phyloP scores from a whole-genome alignment of 2,888 invertebrate species.

The Pristionchus arcanus region DNA sequence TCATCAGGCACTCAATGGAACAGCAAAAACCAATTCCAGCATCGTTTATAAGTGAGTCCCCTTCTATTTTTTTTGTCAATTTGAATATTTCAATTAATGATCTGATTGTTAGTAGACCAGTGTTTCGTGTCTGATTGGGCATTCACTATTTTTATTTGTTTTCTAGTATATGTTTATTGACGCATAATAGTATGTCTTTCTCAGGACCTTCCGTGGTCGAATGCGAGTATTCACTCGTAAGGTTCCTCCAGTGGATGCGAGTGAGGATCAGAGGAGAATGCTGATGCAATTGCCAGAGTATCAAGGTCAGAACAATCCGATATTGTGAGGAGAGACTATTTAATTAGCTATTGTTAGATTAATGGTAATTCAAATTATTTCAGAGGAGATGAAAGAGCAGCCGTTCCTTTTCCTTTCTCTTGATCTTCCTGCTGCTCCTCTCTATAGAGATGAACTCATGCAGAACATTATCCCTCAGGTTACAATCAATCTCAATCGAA shows the following conservation, averaged over 20 bases:
- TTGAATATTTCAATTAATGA: too few relatives aligned
- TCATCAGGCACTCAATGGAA: slow-evolving; percentile 94
- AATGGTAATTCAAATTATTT: slow-evolving; percentile 53
- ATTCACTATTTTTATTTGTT: too few relatives aligned
- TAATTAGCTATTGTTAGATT: neutral
- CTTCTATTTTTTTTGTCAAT: neutral
- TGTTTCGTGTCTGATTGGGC: too few relatives aligned
- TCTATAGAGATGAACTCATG: slow-evolving; percentile 96
- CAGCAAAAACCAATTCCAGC: slow-evolving; percentile 83
- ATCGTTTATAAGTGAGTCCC: slow-evolving; percentile 88
- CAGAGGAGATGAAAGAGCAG: slow-evolving; percentile 89
- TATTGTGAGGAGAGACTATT: neutral
- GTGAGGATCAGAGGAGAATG: slow-evolving; percentile 69
- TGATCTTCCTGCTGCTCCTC: slow-evolving; percentile 96
- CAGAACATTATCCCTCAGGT: slow-evolving; percentile 95
- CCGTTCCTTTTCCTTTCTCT: slow-evolving; percentile 97
- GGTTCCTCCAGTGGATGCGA: slow-evolving; percentile 90
- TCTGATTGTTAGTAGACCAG: too few relatives aligned
- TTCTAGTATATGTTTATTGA: neutral
- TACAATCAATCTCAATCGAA: neutral
- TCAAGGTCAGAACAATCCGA: slow-evolving; percentile 61
- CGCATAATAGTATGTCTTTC: neutral
- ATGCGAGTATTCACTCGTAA: slow-evolving; percentile 87
- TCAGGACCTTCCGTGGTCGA: slow-evolving; percentile 86
- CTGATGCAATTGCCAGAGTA: slow-evolving; percentile 73